Percentiles rank a stretch among this genome's conserved stretches.
Evolutionary conservation across 2,113 vertebrate species (phyloP).

Genomic region (Sciurus niger): DNA sequence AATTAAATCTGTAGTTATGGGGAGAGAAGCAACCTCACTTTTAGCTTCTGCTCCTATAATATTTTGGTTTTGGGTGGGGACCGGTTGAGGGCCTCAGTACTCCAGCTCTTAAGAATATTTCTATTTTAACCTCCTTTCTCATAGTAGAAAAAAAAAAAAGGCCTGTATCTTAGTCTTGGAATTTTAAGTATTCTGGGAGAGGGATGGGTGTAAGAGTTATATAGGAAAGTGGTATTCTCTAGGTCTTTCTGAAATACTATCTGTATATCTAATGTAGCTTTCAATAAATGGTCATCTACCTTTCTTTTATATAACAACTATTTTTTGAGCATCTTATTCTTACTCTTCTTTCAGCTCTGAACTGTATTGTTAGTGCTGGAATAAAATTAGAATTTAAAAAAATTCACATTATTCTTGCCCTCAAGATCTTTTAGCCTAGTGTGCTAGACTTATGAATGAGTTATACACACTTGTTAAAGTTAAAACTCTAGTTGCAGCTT

Average conservation of each 20-base stretch:
- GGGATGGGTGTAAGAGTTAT: neutral
- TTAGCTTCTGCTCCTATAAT: neutral
- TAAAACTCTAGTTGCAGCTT: neutral
- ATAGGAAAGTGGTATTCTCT: neutral
- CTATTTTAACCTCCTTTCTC: constrained; percentile 35
- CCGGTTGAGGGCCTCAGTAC: neutral
- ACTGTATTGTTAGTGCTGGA: neutral
- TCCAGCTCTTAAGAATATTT: neutral
- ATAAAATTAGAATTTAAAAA: neutral
- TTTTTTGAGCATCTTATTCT: neutral
- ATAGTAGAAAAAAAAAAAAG: neutral
- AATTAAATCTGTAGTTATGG: neutral
- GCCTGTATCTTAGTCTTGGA: neutral
- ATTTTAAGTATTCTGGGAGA: constrained; percentile 11
- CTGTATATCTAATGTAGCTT: neutral
- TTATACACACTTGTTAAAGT: neutral
- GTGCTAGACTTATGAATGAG: neutral
- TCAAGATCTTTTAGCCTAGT: neutral
- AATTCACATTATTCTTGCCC: neutral
- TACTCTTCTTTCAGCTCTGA: neutral
- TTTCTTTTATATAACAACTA: neutral
- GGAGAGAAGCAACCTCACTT: neutral
- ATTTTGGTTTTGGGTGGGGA: no score
- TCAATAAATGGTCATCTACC: neutral
- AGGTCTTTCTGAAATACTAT: neutral